phyloP scores from a whole-genome alignment of 1,140 invertebrate species.

The Eriosoma lanigerum region DNA sequence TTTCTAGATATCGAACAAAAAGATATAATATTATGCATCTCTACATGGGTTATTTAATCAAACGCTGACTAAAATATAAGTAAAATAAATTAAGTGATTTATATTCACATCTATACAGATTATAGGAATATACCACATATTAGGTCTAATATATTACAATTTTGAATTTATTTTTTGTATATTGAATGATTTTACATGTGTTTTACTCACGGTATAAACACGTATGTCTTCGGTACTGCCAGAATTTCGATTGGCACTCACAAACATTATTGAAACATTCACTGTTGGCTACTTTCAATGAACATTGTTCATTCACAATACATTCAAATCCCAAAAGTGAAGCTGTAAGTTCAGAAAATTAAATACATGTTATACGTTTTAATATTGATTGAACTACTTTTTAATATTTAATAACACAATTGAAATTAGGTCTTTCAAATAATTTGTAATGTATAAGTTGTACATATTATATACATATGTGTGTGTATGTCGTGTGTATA shows the following conservation, averaged over 20 bases:
- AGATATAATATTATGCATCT: too few relatives aligned
- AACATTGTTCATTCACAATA: conserved; percentile 72
- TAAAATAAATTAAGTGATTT: too few relatives aligned
- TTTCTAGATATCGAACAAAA: too few relatives aligned
- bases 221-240: conserved; percentile 83
- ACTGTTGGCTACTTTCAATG: conserved; percentile 77
- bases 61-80: too few relatives aligned
- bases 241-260: conserved; percentile 75
- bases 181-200: not conserved
- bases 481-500: not conserved
- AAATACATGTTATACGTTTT: not conserved
- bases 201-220: conserved; percentile 82
- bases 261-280: conserved; percentile 73
- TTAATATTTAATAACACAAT: conserved; percentile 2
- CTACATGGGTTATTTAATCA: too few relatives aligned
- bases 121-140: too few relatives aligned
- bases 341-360: conserved; percentile 63
- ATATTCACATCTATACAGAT: too few relatives aligned
- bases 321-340: conserved; percentile 76
- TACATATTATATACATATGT: not conserved
- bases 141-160: too few relatives aligned
- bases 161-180: too few relatives aligned
- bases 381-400: conserved; percentile 1
- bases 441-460: not conserved
- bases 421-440: conserved; percentile 28